Evolutionary conservation across 2,888 invertebrate genomes (phyloP), one percentile per base, ranked within the genome.

Genomic region (Lycia hirtaria): DNA sequence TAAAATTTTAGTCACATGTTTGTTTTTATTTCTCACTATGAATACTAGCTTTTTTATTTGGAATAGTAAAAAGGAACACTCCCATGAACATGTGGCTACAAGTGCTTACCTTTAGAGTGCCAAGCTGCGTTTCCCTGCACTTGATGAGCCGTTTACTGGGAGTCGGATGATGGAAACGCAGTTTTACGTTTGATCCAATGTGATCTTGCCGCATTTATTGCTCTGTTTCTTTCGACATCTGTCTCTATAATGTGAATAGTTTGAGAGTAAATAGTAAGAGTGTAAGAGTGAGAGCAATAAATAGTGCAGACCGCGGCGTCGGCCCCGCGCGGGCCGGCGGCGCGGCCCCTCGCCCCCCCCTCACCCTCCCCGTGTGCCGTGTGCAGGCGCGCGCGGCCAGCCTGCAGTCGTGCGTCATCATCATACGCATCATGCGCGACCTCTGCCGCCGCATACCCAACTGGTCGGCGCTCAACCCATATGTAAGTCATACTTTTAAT

Each of bases 401-500:
- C 69, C 94, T 98, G 80, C 98, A 98, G 91, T 98, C 98, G 71
- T 99, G 99, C 88, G 98, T 98, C 64, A 96, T 99, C 93, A 96
- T 99, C 78, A 98, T 99, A 81, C 95, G 99, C 68, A 96, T 99
- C 78, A 93, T 99, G 88, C 94, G 99, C 70, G 99, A 99, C 93
- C 94, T 99, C 59, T 98, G 98, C 88, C 96, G 97, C 83, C 95
- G 99, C 76, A 96, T 98, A 58, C 97, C 98, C 65, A 97, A 98
- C 58, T 99, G 99, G 98, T 95, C 96, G 71, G 96, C 98, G 59
- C 93, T 99, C 64, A 96, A 96, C 78, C 96, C 97, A 72, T 99
- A 99, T 97, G 98, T 98, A 92, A 94, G 94, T 93, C n/a, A 14
- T 22, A 17, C 14, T 15, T 14, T n/a, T n/a, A n/a, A n/a, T n/a